phyloP scores from a whole-genome alignment of 2,888 invertebrate species.

The Hetaerina titia region DNA sequence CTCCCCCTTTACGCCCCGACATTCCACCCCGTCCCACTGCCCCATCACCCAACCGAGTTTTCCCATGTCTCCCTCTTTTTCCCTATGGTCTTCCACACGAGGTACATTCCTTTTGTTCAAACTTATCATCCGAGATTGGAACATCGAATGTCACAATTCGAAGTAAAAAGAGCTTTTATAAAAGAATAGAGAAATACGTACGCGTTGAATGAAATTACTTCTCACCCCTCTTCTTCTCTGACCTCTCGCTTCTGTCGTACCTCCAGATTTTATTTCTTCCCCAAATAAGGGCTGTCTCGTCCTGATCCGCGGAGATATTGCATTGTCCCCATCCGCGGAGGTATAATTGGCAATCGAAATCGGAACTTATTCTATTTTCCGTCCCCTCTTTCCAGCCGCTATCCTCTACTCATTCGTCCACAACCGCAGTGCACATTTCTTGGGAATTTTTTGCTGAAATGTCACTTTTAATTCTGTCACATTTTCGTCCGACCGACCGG shows the following conservation, averaged over 20 bases:
- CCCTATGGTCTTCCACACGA: background rate
- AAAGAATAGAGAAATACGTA: background rate
- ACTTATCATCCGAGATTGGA: slow-evolving; percentile 25
- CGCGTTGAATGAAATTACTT: background rate
- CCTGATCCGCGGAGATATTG: background rate
- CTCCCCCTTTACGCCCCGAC: background rate
- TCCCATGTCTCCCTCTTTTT: background rate
- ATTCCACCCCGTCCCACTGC: background rate
- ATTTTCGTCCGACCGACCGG: background rate
- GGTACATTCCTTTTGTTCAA: slow-evolving; percentile 2
- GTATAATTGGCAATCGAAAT: background rate
- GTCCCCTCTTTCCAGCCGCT: background rate
- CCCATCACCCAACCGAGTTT: background rate
- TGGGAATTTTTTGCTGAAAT: background rate
- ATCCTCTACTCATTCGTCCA: background rate
- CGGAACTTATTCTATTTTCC: background rate
- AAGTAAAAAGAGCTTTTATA: background rate
- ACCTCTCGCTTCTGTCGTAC: background rate
- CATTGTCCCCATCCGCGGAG: background rate
- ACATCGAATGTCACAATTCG: slow-evolving; percentile 20
- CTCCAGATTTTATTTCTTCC: background rate
- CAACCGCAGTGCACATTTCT: too few species aligned
- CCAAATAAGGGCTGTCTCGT: background rate
- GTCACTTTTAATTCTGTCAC: background rate
- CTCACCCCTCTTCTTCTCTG: background rate